A percentile compares a stretch with the other conserved stretches of the same genome.
These are phyloP conservation scores for Diarsia dahlii DNA, from an alignment of 2,888 invertebrate genomes.

Conservation along the genomic window DNA sequence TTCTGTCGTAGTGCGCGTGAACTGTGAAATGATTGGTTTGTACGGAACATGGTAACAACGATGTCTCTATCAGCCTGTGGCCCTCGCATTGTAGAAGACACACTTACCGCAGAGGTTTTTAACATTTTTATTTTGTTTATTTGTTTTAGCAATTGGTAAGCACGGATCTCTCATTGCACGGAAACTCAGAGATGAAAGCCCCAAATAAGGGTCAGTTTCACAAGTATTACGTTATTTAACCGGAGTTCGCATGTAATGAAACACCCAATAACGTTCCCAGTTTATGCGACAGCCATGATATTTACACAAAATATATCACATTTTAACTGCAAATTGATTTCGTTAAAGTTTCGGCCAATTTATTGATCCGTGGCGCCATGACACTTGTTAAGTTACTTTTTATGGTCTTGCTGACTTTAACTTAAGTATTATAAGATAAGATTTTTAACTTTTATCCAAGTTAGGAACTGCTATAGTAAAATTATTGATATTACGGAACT, in stretches of 20 bases:
- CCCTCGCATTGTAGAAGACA: background rate
- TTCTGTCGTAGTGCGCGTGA: too few species aligned
- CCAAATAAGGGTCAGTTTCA: background rate
- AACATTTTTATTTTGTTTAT: too few species aligned
- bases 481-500: background rate
- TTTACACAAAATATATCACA: slow-evolving; percentile 3
- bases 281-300: slow-evolving; percentile 6
- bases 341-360: slow-evolving; percentile 10
- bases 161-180: too few species aligned
- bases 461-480: background rate
- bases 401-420: slow-evolving; percentile 1
- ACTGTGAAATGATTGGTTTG: background rate
- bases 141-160: too few species aligned
- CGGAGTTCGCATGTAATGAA: slow-evolving; percentile 3
- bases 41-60: background rate
- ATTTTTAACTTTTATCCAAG: background rate
- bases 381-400: slow-evolving; percentile 5
- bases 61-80: background rate
- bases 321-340: slow-evolving; percentile 11
- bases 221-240: slow-evolving; percentile 1
- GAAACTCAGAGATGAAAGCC: background rate
- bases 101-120: too few species aligned
- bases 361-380: slow-evolving; percentile 14
- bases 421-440: background rate
- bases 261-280: background rate